phyloP scores from a whole-genome alignment of 2,888 invertebrate genomes.

The Epinotia demarniana region DNA sequence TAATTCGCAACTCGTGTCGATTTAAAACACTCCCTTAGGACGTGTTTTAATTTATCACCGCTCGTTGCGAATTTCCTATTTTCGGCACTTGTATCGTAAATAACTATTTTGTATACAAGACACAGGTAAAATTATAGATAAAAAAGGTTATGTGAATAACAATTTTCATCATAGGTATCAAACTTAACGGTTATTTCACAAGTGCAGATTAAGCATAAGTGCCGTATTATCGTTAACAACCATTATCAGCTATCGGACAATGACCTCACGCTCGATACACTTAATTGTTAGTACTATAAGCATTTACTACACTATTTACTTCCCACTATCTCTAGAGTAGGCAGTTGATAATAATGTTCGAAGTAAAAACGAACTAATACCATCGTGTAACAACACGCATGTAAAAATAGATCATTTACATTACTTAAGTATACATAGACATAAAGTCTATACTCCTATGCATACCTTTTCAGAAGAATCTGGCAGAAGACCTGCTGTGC shows the following conservation, averaged over 20 bases:
- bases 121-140: too few species aligned
- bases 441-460: background rate
- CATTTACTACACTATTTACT: conserved; percentile 10
- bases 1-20: too few species aligned
- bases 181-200: conserved; percentile 27
- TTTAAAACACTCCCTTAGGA: too few species aligned
- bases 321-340: background rate
- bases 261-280: conserved; percentile 19
- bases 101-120: too few species aligned
- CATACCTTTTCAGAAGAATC: background rate
- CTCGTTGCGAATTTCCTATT: too few species aligned
- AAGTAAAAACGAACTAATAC: background rate
- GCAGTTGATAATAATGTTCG: background rate
- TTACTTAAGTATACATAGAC: too few species aligned
- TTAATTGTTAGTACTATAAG: conserved; percentile 1
- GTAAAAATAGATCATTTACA: too few species aligned
- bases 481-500: background rate
- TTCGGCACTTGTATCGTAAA: too few species aligned
- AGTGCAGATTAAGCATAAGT: conserved; percentile 28
- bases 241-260: conserved; percentile 28
- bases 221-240: conserved; percentile 22
- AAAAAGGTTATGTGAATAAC: background rate
- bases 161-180: background rate
- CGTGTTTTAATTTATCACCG: too few species aligned
- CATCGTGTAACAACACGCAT: too few species aligned